A percentile compares a stretch with the other conserved stretches of the same genome.
Conservation (phyloP, 1,140 invertebrate genomes). For the Diprion similis region DNA sequence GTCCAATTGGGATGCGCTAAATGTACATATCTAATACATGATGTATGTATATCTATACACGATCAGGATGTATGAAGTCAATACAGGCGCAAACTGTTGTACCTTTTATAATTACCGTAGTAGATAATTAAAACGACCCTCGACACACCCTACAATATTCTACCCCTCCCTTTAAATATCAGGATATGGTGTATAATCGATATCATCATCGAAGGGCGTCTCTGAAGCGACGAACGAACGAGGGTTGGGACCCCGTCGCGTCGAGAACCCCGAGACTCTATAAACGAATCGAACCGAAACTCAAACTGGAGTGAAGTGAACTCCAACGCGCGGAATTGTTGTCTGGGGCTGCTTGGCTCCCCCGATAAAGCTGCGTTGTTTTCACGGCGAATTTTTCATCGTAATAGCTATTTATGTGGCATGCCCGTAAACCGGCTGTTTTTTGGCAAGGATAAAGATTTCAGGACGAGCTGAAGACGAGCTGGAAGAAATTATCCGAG, state of each 20-base stretch:
- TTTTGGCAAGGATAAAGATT: too few relatives aligned
- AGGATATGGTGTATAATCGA: conserved; percentile 54
- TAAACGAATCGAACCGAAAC: conserved; percentile 22
- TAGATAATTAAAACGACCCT: conserved; percentile 50
- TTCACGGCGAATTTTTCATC: too few relatives aligned
- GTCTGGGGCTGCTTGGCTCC: too few relatives aligned
- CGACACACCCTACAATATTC: conserved; percentile 36
- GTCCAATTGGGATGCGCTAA: too few relatives aligned
- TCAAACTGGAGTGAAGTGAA: conserved; percentile 14
- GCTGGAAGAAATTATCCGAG: too few relatives aligned
- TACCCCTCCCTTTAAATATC: conserved; percentile 18
- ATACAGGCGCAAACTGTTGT: too few relatives aligned
- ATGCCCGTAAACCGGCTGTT: too few relatives aligned
- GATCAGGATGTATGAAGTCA: too few relatives aligned
- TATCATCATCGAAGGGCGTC: conserved; percentile 50
- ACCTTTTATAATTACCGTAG: conserved; percentile 47
- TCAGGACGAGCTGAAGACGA: too few relatives aligned
- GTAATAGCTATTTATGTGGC: too few relatives aligned
- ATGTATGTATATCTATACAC: background rate
- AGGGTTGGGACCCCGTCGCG: conserved; percentile 21
- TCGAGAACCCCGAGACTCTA: conserved; percentile 39
- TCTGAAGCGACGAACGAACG: background rate
- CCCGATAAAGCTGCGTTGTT: too few relatives aligned
- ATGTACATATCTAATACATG: background rate
- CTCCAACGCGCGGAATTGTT: too few relatives aligned